Evolutionary conservation across 2,113 vertebrate genomes (phyloP), one percentile per base, ranked within the genome.

Genomic region (Podarcis raffonei): DNA sequence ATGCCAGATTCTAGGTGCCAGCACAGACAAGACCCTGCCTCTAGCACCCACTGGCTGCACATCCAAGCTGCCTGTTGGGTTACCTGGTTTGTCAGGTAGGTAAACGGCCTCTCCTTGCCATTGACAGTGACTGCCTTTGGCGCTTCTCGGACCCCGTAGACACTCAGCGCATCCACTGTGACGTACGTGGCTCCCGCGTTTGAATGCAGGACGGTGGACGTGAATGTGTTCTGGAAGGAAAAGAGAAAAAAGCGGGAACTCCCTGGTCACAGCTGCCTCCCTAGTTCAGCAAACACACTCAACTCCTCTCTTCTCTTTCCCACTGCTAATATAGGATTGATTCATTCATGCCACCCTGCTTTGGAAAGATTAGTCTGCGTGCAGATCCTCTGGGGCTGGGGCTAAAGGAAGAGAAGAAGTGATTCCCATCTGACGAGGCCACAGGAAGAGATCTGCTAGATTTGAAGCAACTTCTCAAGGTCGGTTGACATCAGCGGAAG

Each of bases 61-160:
- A n/a, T 59, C 68, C 23, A 3, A 20, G 4, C n/a, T 1, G 37
- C 2, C 15, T 7, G 1, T 2, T 22, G 5, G 5, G 3, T 1
- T 93, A 98, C 98, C 98, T 98, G 96, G 91, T 97, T 98, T 84
- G 83, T 72, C 81, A 93, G 90, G 94, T 98, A 98, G 87, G 93
- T 95, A 93, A 98, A 98, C 0, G 84, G 27, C 11, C 95, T 95
- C 57, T 98, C 97, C 3, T 96, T 95, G 42, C 96, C 96, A 1
- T 98, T 98, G 87, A 98, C 97, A 0, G 96, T 95, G 69, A 98
- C 97, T 0, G 87, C 96, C 87, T 85, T 95, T 0, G 98, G 98
- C 1, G 90, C 89, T 22, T 95, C 84, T 84, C n/a, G 95, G 78
- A 98, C 96, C 0, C 98, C 98, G 6, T 97, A 98, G 94, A 98